phyloP scores from a whole-genome alignment of 2,888 invertebrate species.

The Lasioglossum malachurum region DNA sequence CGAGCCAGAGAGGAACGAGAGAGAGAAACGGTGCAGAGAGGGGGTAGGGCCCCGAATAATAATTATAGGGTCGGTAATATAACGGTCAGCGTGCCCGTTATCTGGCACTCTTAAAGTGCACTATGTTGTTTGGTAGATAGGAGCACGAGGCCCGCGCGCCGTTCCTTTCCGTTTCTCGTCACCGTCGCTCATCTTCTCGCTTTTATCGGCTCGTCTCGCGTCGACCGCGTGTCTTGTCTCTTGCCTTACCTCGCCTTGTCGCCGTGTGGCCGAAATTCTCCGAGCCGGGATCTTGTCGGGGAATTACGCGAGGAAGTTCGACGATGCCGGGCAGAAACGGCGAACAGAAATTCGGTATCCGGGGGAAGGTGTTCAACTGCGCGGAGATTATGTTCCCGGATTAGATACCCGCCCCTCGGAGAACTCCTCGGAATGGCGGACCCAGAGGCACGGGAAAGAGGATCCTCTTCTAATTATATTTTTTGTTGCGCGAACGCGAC shows the following conservation, averaged over 20 bases:
- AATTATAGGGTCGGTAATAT: conserved; percentile 82
- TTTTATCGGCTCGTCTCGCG: conserved; percentile 37
- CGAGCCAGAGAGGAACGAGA: not conserved
- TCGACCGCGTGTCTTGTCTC: not conserved
- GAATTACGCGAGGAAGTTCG: conserved; percentile 39
- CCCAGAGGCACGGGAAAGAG: not conserved
- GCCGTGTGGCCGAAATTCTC: conserved; percentile 30
- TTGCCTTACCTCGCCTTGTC: not conserved
- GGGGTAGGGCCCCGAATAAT: conserved; percentile 75
- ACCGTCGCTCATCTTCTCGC: conserved; percentile 62
- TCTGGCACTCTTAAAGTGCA: conserved; percentile 82
- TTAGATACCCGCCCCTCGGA: not conserved
- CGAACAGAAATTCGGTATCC: conserved; percentile 12
- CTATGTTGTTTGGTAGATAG: conserved; percentile 82
- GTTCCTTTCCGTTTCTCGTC: conserved; percentile 60
- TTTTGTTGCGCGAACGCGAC: not conserved
- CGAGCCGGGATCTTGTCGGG: conserved; percentile 15
- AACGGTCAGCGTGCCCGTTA: conserved; percentile 80
- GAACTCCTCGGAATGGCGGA: not conserved
- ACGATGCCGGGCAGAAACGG: not conserved
- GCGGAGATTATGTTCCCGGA: conserved; percentile 6
- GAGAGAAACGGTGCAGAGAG: not conserved
- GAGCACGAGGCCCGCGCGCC: conserved; percentile 40
- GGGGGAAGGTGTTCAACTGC: conserved; percentile 10
- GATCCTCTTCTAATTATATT: not conserved